Evolutionary conservation across 2,113 vertebrate species (phyloP), one percentile per base, ranked within the genome.

Genomic region (Lepus americanus): DNA sequence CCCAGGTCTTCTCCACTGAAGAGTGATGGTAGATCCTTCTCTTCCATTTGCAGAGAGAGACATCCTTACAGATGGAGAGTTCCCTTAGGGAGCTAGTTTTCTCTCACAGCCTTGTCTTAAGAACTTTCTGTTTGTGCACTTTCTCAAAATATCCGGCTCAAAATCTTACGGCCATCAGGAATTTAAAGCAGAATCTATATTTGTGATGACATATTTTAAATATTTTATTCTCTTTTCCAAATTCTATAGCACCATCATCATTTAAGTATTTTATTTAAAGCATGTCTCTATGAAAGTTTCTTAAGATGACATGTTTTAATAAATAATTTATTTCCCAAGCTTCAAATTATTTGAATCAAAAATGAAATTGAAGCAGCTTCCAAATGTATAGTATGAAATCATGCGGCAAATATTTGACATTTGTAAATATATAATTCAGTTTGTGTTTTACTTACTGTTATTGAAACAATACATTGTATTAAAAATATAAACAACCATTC

Each of bases 381-480:
- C 44, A 79, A 12, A 36, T 84, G 19, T 31, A 39, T 12, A 36
- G 2, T 49, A 53, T 70, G n/a, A 74, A 87, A 82, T 78, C 1
- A 39, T 55, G 67, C 5, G 92, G 8, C 11, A 94, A 94, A 39
- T n/a, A 63, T 51, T 91, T 83, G 12, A 51, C 3, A 61, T 33
- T 74, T 91, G 74, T 9, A 81, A 13, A 9, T 51, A 79, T 14
- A n/a, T 36, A 92, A 92, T 86, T 81, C 49, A 95, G 83, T 94
- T 94, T 63, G 22, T 81, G 87, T 89, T 92, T 87, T 84, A 63
- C 39, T 31, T 85, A 87, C 90, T 14, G 1, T 82, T 87, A 27
- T 73, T 92, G 69, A 95, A 92, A 84, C 25, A 92, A 12, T 14
- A 7, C 76, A 1, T 64, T 77, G 79, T 20, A 44, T 44, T 73